Evolutionary conservation across 2,888 invertebrate genomes (phyloP), one percentile per base, ranked within the genome.

Genomic region (Rhorus exstirpatorius): DNA sequence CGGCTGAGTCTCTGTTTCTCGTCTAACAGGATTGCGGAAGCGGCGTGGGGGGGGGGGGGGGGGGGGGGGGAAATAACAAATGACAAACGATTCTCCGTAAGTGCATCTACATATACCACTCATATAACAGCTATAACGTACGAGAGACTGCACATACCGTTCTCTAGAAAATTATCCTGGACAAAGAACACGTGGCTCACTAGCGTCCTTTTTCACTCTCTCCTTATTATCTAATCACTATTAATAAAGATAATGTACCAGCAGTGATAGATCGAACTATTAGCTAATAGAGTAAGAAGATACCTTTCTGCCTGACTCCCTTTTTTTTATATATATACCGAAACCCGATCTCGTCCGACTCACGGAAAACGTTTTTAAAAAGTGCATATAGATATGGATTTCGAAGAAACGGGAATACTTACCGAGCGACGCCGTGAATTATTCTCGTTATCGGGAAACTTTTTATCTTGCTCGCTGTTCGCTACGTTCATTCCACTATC

Each of bases 401-500:
- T 72, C 35, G 12, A 58, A 65, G 19, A 35, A 26, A 46, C 38
- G 24, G 35, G 46, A n/a, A 46, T 38, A 49, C 12, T 38, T 24
- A 35, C 21, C 49, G 12, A 17, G 14, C 12, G 35, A 65, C n/a
- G 21, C 60, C 24, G 53, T 60, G 51, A 81, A 81, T 76, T 76
- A 81, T 81, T 72, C 44, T 53, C 60, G 35, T 61, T 81, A 81
- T 81, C 81, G 63, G 63, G 17, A 81, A 77, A 60, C 17, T 61
- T 76, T 68, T 58, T 26, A 49, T 41, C 17, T 31, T n/a, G 12
- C 31, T 38, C 19, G 19, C 53, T 53, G 49, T 44, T 24, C 31
- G 19, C 12, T 51, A 10, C 14, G 4, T 60, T 38, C 14, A 3
- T 46, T 55, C 26, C 26, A 63, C n/a, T 10, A n/a, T 31, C 21